A percentile compares a stretch with the other conserved stretches of the same genome.
Conservation (phyloP, 30 jellyfish, hydroid and myxozoan genomes). For the Aurelia sp. region DNA sequence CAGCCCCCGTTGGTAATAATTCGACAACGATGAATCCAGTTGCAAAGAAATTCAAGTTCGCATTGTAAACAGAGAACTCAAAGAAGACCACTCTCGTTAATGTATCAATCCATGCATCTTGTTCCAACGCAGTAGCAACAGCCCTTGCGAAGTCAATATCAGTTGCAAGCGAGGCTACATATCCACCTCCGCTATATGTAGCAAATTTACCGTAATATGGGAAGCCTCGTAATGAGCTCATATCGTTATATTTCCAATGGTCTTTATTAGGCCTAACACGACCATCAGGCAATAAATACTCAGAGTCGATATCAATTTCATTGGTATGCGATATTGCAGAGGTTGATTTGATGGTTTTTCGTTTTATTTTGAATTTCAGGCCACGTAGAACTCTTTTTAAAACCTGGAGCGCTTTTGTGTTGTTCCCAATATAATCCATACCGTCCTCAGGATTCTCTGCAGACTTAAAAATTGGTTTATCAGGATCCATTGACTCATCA, state of each 20-base stretch:
- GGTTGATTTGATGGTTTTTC: conserved; percentile 48
- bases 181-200: conserved; percentile 88
- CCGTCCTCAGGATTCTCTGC: not conserved
- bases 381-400: conserved; percentile 30
- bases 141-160: conserved; percentile 52
- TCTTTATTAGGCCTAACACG: conserved; percentile 38
- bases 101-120: conserved; percentile 70
- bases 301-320: conserved; percentile 20
- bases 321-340: conserved; percentile 39
- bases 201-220: conserved; percentile 75
- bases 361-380: conserved; percentile 44
- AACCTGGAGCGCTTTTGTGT: not conserved
- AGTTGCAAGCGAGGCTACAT: conserved; percentile 76
- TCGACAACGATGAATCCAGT: conserved; percentile 74
- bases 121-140: conserved; percentile 57
- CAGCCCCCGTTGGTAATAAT: conserved; percentile 72
- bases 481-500: not conserved
- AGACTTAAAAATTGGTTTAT: not conserved
- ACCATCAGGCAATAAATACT: conserved; percentile 46
- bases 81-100: conserved; percentile 81
- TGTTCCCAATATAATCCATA: not conserved
- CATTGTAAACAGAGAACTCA: conserved; percentile 89
- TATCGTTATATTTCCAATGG: conserved; percentile 43
- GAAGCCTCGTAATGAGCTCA: conserved; percentile 68
- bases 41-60: conserved; percentile 77